Evolutionary conservation across 2,113 vertebrate species (phyloP), one percentile per base, ranked within the genome.

Genomic region (Antigone vipio): DNA sequence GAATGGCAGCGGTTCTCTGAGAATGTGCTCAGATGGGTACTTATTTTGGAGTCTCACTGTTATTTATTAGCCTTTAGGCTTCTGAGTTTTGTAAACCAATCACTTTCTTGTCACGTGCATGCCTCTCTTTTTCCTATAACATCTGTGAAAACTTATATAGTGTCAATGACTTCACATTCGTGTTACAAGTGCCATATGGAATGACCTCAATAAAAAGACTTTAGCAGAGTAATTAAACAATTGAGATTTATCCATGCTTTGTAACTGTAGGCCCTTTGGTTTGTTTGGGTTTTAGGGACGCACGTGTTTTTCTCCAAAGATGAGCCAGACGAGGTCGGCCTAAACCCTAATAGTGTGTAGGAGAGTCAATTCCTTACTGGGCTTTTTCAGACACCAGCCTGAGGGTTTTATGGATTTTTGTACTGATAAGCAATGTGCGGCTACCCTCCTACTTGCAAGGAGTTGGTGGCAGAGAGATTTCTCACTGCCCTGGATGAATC

Each of bases 361-460:
- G 8, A 50, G 8, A 80, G 10, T 1, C 4, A 5, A 21, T 62
- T 53, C 26, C 52, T 77, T 69, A 55, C 9, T 22, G 9, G 14
- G 1, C 0, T 71, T 71, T 67, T 87, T 49, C 27, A 84, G 32
- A 12, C 5, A 55, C 2, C 2, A n/a, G 0, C 8, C 9, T 20
- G 52, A 29, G 5, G 2, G 2, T 6, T 55, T 85, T 73, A n/a
- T n/a, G 15, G 9, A 6, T 42, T 73, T 92, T 78, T 45, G 18
- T 9, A 14, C 42, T 26, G 34, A 11, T 15, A 90, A 55, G 5
- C 5, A 14, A 22, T 19, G 2, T 52, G 26, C 73, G 30, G 5
- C 23, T 78, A 12, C 19, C 82, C 14, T 66, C 32, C 11, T 66
- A 13, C 21, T 53, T 69, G 8, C 6, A 73, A 75, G 50, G 63